Evolutionary conservation across 1,140 invertebrate genomes (phyloP).

Genomic region (Lysiphlebus fabarum): DNA sequence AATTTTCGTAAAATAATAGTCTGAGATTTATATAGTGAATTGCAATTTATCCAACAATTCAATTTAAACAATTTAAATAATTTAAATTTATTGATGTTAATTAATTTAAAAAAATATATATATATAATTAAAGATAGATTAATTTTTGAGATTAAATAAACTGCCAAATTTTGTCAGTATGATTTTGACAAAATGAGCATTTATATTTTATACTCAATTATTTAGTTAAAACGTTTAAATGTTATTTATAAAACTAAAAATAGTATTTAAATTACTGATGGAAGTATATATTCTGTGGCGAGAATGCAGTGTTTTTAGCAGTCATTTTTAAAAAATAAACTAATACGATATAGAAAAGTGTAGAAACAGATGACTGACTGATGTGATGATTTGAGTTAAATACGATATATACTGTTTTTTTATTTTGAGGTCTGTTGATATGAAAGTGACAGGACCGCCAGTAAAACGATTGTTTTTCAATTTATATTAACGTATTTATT

Average conservation of each 20-base stretch:
- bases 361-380: constrained; percentile 49
- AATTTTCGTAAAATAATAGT: no score
- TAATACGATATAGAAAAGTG: constrained; percentile 24
- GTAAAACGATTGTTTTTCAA: constrained; percentile 47
- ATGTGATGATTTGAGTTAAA: constrained; percentile 45
- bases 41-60: no score
- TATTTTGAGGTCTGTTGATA: constrained; percentile 32
- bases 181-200: no score
- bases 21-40: no score
- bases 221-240: constrained; percentile 28
- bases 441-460: constrained; percentile 22
- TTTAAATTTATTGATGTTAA: no score
- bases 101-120: no score
- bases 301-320: constrained; percentile 44
- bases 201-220: constrained; percentile 24
- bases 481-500: constrained; percentile 38
- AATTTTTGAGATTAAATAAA: no score
- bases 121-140: no score
- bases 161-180: no score
- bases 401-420: constrained; percentile 48
- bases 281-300: constrained; percentile 33
- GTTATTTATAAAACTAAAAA: constrained; percentile 39
- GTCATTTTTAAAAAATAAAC: constrained; percentile 53
- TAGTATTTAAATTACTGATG: constrained; percentile 46
- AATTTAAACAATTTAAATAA: no score